A percentile compares a stretch with the other conserved stretches of the same genome.
Conservation (phyloP, 2,113 vertebrate species). For the Sapajus apella region DNA sequence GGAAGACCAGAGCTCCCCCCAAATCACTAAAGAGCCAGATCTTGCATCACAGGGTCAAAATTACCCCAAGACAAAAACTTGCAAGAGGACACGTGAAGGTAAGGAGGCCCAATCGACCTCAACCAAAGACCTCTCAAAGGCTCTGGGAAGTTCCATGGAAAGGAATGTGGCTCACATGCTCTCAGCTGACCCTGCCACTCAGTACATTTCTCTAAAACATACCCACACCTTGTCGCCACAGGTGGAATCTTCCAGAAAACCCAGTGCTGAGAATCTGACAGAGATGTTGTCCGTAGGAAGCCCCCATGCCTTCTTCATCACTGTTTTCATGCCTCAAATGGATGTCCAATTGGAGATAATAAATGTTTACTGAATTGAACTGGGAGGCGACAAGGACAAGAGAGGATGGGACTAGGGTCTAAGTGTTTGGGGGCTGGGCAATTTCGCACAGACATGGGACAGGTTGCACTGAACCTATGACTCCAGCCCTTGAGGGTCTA, state of each 20-base stretch:
- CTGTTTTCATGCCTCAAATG: neutral
- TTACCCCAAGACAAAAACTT: neutral
- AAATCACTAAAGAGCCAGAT: neutral
- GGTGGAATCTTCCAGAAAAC: neutral
- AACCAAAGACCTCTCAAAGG: neutral
- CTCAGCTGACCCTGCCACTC: neutral
- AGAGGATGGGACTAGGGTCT: neutral
- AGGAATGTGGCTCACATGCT: neutral
- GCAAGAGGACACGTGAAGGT: neutral
- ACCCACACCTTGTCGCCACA: neutral
- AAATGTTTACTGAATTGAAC: neutral
- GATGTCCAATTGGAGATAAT: neutral
- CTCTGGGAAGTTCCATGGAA: neutral
- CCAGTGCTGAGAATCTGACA: neutral
- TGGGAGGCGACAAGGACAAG: neutral
- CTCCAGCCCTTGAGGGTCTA: neutral
- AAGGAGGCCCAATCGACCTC: too few species aligned
- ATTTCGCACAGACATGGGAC: neutral
- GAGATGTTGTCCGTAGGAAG: accelerated
- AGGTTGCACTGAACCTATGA: neutral
- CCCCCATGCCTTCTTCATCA: neutral
- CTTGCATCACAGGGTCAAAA: too few species aligned
- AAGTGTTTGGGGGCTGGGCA: neutral
- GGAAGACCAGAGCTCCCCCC: neutral
- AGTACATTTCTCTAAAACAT: neutral